phyloP scores from a whole-genome alignment of 2,888 invertebrate genomes.

The Pelosia muscerda region DNA sequence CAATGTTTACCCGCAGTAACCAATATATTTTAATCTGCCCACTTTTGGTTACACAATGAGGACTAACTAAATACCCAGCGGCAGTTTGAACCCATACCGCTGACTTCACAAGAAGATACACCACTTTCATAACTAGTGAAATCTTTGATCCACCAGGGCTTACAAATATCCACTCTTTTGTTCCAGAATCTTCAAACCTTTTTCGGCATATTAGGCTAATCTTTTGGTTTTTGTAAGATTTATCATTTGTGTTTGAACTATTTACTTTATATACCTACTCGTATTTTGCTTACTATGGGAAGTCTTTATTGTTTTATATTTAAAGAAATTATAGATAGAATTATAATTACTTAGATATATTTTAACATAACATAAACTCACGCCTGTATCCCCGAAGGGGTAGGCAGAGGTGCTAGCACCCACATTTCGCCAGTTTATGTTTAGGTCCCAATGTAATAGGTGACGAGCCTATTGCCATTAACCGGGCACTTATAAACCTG shows the following conservation, averaged over 20 bases:
- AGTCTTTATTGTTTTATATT: too few relatives aligned
- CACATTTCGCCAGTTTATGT: too few relatives aligned
- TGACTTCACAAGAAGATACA: neutral
- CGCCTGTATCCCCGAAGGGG: too few relatives aligned
- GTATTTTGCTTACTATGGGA: neutral
- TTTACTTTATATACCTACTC: too few relatives aligned
- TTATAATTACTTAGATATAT: too few relatives aligned
- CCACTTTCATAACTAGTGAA: neutral
- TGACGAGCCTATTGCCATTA: too few relatives aligned
- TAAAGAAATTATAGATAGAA: too few relatives aligned
- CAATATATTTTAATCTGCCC: neutral
- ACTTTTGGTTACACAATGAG: neutral
- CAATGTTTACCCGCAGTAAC: neutral
- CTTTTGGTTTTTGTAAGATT: neutral
- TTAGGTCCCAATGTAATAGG: too few relatives aligned
- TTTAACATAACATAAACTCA: too few relatives aligned
- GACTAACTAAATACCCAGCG: neutral
- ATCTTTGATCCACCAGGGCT: neutral
- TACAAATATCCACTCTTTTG: neutral
- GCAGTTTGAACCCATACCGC: neutral
- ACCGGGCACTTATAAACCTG: too few relatives aligned
- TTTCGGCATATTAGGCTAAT: slow-evolving; percentile 1
- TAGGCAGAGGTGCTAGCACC: too few relatives aligned
- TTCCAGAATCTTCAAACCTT: neutral
- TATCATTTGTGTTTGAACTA: neutral